These are phyloP conservation scores for Reticulitermes speratus DNA, from an alignment of 1,140 invertebrate genomes.

Conservation along the genomic window DNA sequence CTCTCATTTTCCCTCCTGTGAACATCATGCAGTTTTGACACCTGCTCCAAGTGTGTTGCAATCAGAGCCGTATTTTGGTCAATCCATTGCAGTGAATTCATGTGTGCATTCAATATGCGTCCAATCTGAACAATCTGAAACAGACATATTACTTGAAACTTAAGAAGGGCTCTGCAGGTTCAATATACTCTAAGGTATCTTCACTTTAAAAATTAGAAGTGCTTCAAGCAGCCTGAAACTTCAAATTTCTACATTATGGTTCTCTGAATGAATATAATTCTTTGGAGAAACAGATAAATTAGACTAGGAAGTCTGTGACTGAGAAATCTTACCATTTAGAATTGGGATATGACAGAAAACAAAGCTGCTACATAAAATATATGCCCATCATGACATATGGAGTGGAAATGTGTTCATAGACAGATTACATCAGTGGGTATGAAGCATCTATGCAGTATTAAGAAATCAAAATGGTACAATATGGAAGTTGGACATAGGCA, in stretches of 20 bases:
- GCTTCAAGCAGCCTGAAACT: not conserved
- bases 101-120: constrained; percentile 92
- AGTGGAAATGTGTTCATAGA: no score
- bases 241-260: not conserved
- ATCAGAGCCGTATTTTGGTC: constrained; percentile 74
- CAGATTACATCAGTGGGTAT: no score
- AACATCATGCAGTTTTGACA: constrained; percentile 77
- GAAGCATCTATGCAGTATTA: no score
- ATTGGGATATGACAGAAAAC: no score
- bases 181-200: not conserved
- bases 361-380: no score
- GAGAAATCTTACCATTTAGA: no score
- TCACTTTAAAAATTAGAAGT: not conserved
- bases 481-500: no score
- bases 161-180: not conserved
- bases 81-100: constrained; percentile 94
- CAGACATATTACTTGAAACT: not conserved
- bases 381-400: no score
- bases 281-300: no score
- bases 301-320: no score
- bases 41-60: constrained; percentile 76
- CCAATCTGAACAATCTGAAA: constrained; percentile 84
- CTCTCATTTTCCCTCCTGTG: constrained; percentile 74
- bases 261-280: no score
- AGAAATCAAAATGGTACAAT: no score